Evolutionary conservation across 2,888 invertebrate genomes (phyloP).

Genomic region (Drosophila nr. perissopoda): DNA sequence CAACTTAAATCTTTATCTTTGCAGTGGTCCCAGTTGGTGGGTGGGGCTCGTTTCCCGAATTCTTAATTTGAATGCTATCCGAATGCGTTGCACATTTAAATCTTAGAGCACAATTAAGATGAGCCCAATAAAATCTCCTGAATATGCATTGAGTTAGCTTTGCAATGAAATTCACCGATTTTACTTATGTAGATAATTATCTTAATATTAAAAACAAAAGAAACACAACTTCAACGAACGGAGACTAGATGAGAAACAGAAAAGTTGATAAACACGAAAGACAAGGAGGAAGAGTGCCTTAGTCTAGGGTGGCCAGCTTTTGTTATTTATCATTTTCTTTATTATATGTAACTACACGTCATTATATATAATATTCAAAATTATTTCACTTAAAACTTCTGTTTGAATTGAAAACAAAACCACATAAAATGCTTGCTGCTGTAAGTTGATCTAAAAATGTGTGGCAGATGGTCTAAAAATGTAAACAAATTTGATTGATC

Average conservation of each 20-base stretch:
- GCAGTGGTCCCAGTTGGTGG: no score
- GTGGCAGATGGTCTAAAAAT: neutral
- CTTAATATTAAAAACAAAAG: neutral
- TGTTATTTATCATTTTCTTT: neutral
- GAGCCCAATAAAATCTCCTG: neutral
- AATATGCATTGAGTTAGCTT: neutral
- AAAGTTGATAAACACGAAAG: neutral
- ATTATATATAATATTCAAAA: neutral
- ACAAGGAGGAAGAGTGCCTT: neutral
- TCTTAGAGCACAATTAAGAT: neutral
- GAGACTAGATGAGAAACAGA: neutral
- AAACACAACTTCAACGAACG: neutral
- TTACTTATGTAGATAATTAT: neutral
- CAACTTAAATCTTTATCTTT: no score
- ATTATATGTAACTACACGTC: neutral
- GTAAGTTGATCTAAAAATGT: neutral
- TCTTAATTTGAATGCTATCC: neutral
- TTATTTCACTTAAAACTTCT: neutral
- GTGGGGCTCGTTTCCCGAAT: neutral
- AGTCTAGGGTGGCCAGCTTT: neutral
- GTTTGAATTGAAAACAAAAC: neutral
- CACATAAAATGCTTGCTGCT: neutral
- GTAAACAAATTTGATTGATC: neutral
- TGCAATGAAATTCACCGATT: neutral
- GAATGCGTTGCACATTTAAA: neutral